Base-by-base conservation (phyloP, 2,888 invertebrate species). In the Pardosa pseudoannulata region DNA sequence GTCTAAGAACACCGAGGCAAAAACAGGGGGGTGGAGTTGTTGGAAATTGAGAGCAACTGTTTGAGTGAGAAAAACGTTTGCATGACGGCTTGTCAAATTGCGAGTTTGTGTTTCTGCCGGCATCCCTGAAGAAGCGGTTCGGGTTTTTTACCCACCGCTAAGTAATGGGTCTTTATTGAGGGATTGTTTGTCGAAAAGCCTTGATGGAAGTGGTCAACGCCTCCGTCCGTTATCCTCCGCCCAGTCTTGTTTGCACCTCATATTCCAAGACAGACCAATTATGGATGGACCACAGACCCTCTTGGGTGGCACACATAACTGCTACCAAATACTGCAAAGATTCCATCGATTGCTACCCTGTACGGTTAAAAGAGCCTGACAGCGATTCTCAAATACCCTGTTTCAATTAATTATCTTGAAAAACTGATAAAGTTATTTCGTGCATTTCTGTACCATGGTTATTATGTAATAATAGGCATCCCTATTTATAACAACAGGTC, bases 71-170 rank as follows among this genome's bases (percentile, higher is more conserved):
- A 80, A 68, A 62, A 32, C 46, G n/a, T n/a, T n/a, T 68, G 46
- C 70, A 70, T 82, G 81, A 82, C 75, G 75, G 75, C 62, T 64
- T 75, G 75, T 82, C 75, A 82, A 75, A 75, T 39, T 41, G 39
- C 29, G 29, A 74, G 62, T 75, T 82, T 32, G 31, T n/a, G n/a
- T 67, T 28, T 36, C 19, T 19, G 19, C 23, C n/a, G n/a, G 1
- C 56, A 23, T 56, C 56, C 19, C 23, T 13, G 16, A 56, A 23
- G 1, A 56, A 2, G 3, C 5, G 56, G 56, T 3, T 11, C 23
- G 19, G 56, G 41, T 46, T 56, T 23, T 56, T n/a, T 5, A 7
- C 56, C 11, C 3, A 16, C 56, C 2, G 23, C 23, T 23, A 56
- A 23, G 23, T 56, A 56, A 56, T 56, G 56, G 56, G 56, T 23